Base-by-base conservation (phyloP, 53 echinoderm and acorn worm species). In the Mesocentrotus franciscanus region DNA sequence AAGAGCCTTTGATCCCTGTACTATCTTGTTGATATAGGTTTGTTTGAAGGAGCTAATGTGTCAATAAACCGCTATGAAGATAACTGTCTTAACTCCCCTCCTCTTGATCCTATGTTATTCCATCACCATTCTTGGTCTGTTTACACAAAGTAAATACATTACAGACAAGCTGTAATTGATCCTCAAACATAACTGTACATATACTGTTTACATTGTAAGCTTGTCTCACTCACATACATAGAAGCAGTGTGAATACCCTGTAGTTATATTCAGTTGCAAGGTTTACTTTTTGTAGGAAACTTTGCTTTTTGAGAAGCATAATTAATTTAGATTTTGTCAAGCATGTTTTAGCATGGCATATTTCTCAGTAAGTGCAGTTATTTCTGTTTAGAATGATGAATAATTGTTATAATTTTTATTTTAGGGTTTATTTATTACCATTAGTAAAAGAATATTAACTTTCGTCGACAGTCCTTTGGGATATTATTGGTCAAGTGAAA, bases 101-200 rank as follows among this genome's bases (percentile, higher is more conserved):
- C 42, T 27, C 81, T 81, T 81, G 39, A 36, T 81, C 81, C 33
- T 27, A 42, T 81, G 22, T 81, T 81, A 81, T 81, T 36, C 81
- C 42, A 42, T 39, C 33, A 33, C 81, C 81, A 81, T 81, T 81
- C 36, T 36, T 42, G 42, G 42, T 81, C 42, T 81, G 42, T 81
- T 81, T 81, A 81, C 81, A 81, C 81, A 20, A 3, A 81, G 81
- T 81, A 81, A 81, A 81, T 81, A 81, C 18, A 42, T 7, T 18
- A 9, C 39, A 81, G 81, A 81, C 36, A 20, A 39, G 36, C 2
- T 18, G 42, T 81, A 81, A 81, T 81, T 81, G 42, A 81, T 81
- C 81, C 81, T 42, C 81, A 81, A 81, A 81, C 81, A 81, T 39
- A 81, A 81, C 81, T 81, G 79, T 79, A 42, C 42, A 81, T 20